A percentile compares a stretch with the other conserved stretches of the same genome.
Conservation (phyloP, 2,113 vertebrate species). For the Bettongia penicillata region DNA sequence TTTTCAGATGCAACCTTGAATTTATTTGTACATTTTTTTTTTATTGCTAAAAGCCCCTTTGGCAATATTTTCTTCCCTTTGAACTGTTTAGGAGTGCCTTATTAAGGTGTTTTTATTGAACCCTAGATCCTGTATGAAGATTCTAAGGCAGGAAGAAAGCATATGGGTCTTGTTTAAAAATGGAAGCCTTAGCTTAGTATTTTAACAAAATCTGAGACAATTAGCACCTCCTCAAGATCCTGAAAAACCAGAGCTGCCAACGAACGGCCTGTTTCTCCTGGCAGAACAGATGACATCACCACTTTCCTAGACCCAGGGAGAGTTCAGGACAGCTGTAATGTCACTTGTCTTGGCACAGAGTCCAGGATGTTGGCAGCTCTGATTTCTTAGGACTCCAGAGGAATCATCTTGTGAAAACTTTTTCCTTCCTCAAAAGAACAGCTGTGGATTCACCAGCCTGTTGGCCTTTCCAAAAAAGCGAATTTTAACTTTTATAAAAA, state of each 20-base stretch:
- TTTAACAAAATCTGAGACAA: conserved; percentile 62
- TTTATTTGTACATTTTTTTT: conserved; percentile 11
- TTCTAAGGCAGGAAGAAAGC: conserved; percentile 45
- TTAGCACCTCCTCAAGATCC: conserved; percentile 56
- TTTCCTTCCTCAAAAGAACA: conserved; percentile 1
- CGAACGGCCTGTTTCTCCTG: neutral
- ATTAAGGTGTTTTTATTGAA: conserved; percentile 9
- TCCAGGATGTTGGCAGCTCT: neutral
- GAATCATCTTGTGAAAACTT: neutral
- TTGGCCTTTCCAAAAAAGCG: conserved; percentile 31
- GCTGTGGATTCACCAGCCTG: neutral
- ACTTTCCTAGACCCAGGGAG: neutral
- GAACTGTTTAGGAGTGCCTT: neutral
- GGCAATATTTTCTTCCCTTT: neutral
- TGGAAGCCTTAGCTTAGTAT: conserved; percentile 48
- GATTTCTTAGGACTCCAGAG: neutral
- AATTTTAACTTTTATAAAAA: neutral
- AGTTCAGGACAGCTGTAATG: neutral
- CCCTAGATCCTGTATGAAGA: conserved; percentile 35
- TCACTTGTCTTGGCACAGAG: neutral
- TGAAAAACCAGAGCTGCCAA: conserved; percentile 13
- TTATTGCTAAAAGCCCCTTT: neutral
- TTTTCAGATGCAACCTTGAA: neutral
- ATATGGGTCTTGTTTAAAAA: conserved; percentile 60
- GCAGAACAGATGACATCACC: neutral